These are phyloP conservation scores for Leptinotarsa rubiginosa DNA, from an alignment of 2,888 invertebrate genomes.

Conservation along the genomic window DNA sequence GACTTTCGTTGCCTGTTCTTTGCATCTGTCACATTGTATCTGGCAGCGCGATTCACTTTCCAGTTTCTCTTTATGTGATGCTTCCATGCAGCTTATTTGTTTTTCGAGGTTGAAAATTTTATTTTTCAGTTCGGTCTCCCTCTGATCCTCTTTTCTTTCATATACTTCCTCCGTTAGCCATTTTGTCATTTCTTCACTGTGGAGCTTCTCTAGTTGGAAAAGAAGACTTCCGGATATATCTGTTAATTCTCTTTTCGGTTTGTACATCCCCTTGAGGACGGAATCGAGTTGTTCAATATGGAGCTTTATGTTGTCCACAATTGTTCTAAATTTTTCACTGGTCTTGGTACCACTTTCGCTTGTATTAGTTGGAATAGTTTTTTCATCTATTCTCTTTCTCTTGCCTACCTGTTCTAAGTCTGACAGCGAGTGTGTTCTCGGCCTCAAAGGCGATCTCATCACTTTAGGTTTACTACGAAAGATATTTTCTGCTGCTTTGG, in stretches of 20 bases:
- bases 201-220: conserved; percentile 10
- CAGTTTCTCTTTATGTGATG: not conserved
- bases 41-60: not conserved
- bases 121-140: not conserved
- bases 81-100: not conserved
- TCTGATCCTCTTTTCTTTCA: not conserved
- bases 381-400: too few relatives aligned
- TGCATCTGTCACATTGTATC: conserved; percentile 26
- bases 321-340: not conserved
- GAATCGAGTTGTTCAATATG: not conserved
- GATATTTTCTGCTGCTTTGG: too few relatives aligned
- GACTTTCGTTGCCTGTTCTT: not conserved
- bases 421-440: too few relatives aligned
- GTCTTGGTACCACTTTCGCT: too few relatives aligned
- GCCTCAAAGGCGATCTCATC: too few relatives aligned
- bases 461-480: too few relatives aligned
- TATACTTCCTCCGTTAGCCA: not conserved
- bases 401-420: too few relatives aligned
- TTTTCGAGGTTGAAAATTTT: not conserved
- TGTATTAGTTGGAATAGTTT: too few relatives aligned
- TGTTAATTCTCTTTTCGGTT: not conserved
- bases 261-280: not conserved
- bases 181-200: not conserved
- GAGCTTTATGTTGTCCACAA: not conserved
- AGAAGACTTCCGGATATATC: not conserved